Evolutionary conservation across 2,888 invertebrate species (phyloP).

Genomic region (Anarsia innoxiella): DNA sequence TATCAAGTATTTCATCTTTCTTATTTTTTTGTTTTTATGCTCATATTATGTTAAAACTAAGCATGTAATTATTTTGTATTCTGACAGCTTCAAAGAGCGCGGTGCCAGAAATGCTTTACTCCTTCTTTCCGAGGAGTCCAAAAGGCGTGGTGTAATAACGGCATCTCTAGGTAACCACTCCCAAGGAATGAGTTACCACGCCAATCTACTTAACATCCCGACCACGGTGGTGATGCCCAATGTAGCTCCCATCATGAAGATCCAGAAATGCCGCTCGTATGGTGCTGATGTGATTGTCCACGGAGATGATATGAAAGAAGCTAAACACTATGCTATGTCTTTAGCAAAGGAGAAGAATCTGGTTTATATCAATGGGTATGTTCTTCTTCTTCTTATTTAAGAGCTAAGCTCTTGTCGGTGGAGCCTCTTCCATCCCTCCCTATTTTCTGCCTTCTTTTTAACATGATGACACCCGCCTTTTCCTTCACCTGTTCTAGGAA

Average conservation of each 20-base stretch:
- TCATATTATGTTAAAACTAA: background rate
- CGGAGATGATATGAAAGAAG: constrained; percentile 89
- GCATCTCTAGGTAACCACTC: constrained; percentile 97
- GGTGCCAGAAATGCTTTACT: constrained; percentile 92
- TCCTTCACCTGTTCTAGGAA: no score
- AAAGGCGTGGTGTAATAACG: constrained; percentile 87
- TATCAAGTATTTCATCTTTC: no score
- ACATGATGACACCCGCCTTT: no score
- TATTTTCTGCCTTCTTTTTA: no score
- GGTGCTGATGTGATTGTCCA: constrained; percentile 89
- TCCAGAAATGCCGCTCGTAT: constrained; percentile 88
- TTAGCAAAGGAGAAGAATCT: constrained; percentile 81
- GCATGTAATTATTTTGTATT: background rate
- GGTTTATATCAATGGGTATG: constrained; percentile 92
- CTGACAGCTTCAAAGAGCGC: constrained; percentile 90
- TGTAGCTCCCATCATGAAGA: constrained; percentile 96
- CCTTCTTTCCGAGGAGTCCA: constrained; percentile 82
- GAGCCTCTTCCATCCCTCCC: no score
- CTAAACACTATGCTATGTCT: constrained; percentile 85
- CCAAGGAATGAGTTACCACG: constrained; percentile 86
- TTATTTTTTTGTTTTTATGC: no score
- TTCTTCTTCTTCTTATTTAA: no score
- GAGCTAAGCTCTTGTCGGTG: no score
- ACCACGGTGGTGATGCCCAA: constrained; percentile 96
- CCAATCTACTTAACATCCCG: constrained; percentile 79